Base-by-base conservation (phyloP, 1,140 invertebrate species). In the Wiebesia pumilae region DNA sequence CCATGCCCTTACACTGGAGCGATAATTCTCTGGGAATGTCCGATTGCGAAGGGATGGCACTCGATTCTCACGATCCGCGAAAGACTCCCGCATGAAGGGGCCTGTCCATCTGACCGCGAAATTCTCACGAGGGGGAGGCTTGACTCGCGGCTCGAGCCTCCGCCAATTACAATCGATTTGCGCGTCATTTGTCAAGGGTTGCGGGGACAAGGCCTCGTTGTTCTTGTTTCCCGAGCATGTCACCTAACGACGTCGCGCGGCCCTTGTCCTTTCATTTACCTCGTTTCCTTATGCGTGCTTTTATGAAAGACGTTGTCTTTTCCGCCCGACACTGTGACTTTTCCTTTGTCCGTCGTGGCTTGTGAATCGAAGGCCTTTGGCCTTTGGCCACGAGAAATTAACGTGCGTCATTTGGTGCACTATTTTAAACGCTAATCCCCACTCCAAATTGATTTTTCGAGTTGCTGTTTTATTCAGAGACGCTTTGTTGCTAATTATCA, bases 141-240 rank as follows among this genome's bases (percentile, higher is more conserved):
- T 54, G 19, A 16, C 51, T 54, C 43, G 71, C 71, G 38, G 71
- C 38, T 47, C 38, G 38, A 10, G 21, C 77, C 30, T 24, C 47
- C 40, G 38, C 73, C 85, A 86, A 83, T 86, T 86, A 86, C 85
- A 38, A 83, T 86, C 85, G 85, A 86, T 86, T 86, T 83, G 73
- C 85, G 54, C 81, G 73, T 86, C 84, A 81, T 81, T 86, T 86
- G 84, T 86, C 84, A 77, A 69, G 78, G 84, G 30, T n/a, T 19
- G 27, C 40, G 81, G 40, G 38, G 43, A 3, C n/a, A 6, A 43
- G 35, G 30, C 14, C 71, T 6, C 27, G 51, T 16, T 47, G 43
- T 79, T 27, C 43, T 79, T 33, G 24, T 78, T 51, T 54, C 65
- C 7, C 51, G 51, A 21, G 51, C 19, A 47, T 47, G 43, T 47